phyloP scores from a whole-genome alignment of 2,797 vertebrate genomes.

The Distichodus sexfasciatus region DNA sequence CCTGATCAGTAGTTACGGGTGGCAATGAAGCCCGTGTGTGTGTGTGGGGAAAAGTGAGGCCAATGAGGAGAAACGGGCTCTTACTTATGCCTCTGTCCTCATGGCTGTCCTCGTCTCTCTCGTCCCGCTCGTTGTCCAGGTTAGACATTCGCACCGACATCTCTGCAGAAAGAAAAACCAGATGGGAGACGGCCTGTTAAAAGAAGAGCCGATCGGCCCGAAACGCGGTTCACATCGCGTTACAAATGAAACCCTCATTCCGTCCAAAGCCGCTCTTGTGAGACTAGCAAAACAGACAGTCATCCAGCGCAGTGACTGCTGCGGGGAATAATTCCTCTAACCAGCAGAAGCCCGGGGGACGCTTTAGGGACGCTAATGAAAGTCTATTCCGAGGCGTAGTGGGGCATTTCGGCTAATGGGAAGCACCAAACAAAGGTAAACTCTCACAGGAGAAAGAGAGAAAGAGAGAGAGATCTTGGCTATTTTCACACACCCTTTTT shows the following conservation, averaged over 20 bases:
- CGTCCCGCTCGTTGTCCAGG: constrained; percentile 94
- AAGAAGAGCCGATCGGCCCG: not conserved
- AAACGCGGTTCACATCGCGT: constrained; percentile 10
- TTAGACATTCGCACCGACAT: constrained; percentile 99
- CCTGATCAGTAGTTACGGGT: too few relatives aligned
- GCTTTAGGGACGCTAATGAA: not conserved
- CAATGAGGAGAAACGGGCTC: constrained; percentile 50
- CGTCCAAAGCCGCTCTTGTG: not conserved
- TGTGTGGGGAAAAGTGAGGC: too few relatives aligned
- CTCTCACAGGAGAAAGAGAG: not conserved
- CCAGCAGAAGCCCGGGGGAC: not conserved
- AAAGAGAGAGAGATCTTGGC: not conserved
- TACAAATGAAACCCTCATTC: constrained; percentile 5
- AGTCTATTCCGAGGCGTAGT: not conserved
- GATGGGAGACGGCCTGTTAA: not conserved
- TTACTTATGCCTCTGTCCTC: constrained; percentile 98
- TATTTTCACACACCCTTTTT: not conserved
- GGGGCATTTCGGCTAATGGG: not conserved
- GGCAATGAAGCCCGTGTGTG: too few relatives aligned
- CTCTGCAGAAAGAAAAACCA: constrained; percentile 83
- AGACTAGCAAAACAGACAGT: not conserved
- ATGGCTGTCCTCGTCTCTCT: constrained; percentile 94
- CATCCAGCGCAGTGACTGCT: not conserved
- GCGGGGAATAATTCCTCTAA: not conserved
- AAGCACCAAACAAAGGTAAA: constrained; percentile 2